phyloP scores from a whole-genome alignment of 2,888 invertebrate genomes.

The Allygus modestus region DNA sequence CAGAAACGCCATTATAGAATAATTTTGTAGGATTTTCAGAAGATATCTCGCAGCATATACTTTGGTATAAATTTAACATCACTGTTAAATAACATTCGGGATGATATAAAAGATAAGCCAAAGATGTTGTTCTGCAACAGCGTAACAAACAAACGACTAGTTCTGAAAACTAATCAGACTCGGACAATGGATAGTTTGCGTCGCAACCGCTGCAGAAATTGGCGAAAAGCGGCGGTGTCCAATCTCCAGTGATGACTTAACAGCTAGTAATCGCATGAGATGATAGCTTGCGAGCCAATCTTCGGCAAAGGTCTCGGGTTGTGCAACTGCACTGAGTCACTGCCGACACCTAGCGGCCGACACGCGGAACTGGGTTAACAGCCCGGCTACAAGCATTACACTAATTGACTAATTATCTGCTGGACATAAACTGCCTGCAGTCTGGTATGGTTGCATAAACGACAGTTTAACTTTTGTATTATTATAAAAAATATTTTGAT shows the following conservation, averaged over 20 bases:
- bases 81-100: no score
- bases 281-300: conserved; percentile 47
- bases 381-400: conserved; percentile 1
- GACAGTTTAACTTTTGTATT: no score
- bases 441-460: background rate
- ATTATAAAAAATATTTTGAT: no score
- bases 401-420: conserved; percentile 38
- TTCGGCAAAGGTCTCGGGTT: conserved; percentile 44
- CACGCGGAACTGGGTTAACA: conserved; percentile 9
- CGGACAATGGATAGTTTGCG: conserved; percentile 45
- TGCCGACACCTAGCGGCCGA: conserved; percentile 32
- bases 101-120: no score
- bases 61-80: no score
- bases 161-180: conserved; percentile 9
- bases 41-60: no score
- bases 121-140: background rate
- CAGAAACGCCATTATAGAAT: no score
- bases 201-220: conserved; percentile 9
- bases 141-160: conserved; percentile 25
- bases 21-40: no score
- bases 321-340: conserved; percentile 32
- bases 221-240: conserved; percentile 35
- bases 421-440: background rate
- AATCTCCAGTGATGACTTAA: conserved; percentile 50
- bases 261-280: conserved; percentile 35